Evolutionary conservation across 2,888 invertebrate species (phyloP).

Genomic region (Geotrupes spiniger): DNA sequence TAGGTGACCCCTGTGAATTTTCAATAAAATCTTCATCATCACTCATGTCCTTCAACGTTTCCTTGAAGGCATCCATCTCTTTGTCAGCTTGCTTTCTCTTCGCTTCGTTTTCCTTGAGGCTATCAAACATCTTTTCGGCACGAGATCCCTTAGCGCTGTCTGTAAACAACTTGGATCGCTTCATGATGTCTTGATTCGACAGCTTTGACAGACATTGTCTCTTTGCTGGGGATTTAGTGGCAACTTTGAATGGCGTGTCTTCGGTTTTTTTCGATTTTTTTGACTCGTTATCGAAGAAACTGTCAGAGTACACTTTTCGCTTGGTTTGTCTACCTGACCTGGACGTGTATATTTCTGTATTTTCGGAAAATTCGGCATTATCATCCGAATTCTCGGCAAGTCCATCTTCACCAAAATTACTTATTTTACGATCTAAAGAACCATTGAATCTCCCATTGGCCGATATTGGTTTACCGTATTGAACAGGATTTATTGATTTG

Average conservation of each 20-base stretch:
- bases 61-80: slow-evolving; percentile 12
- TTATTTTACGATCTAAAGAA: slow-evolving; percentile 14
- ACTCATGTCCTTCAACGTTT: slow-evolving; percentile 3
- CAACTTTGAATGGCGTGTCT: slow-evolving; percentile 12
- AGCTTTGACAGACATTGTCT: slow-evolving; percentile 7
- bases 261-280: slow-evolving; percentile 19
- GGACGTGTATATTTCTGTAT: slow-evolving; percentile 17
- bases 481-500: slow-evolving; percentile 15
- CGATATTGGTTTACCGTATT: slow-evolving; percentile 24
- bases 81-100: slow-evolving; percentile 8
- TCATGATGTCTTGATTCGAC: slow-evolving; percentile 22
- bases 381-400: slow-evolving; percentile 8
- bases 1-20: slow-evolving; percentile 6
- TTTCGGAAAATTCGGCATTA: slow-evolving; percentile 4
- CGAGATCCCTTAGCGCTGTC: slow-evolving; percentile 10
- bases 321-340: slow-evolving; percentile 24
- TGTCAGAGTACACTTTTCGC: slow-evolving; percentile 25
- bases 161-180: slow-evolving; percentile 20
- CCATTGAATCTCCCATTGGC: slow-evolving; percentile 19
- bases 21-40: slow-evolving; percentile 14
- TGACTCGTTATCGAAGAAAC: slow-evolving; percentile 12
- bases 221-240: slow-evolving; percentile 7
- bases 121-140: slow-evolving; percentile 24
- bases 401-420: slow-evolving; percentile 7
- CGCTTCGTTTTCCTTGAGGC: slow-evolving; percentile 14